Percentiles rank a stretch among this genome's conserved stretches.
phyloP scores from a whole-genome alignment of 2,113 vertebrate species.

The cattle (Bos taurus) region DNA sequence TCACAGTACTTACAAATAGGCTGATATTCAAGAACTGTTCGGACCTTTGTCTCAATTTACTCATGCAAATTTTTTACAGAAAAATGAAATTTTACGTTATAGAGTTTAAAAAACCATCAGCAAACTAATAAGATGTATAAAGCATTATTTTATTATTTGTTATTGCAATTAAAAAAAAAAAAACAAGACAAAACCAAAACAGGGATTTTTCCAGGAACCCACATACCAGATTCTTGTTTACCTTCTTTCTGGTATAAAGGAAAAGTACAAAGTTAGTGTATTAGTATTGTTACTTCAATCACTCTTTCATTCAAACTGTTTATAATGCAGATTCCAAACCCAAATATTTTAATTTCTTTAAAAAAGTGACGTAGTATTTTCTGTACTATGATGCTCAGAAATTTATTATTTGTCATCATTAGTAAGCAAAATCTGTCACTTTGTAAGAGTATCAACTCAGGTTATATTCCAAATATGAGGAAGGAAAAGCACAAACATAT shows the following conservation, averaged over 20 bases:
- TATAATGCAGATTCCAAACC: constrained; percentile 8
- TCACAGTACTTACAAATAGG: not conserved
- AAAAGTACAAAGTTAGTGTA: constrained; percentile 30
- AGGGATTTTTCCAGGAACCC: not conserved
- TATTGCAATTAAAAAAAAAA: not conserved
- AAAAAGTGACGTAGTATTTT: not conserved
- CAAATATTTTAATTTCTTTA: not conserved
- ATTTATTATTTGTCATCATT: not conserved
- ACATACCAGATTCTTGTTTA: constrained; percentile 19
- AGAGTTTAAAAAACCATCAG: not conserved
- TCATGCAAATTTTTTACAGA: not conserved
- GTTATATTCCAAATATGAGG: not conserved
- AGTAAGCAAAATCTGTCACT: not conserved
- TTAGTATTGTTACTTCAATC: not conserved
- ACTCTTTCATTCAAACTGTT: constrained; percentile 1
- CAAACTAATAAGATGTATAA: not conserved
- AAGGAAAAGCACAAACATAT: constrained; percentile 6
- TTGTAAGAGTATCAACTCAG: not conserved
- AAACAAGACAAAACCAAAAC: not conserved
- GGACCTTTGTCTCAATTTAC: not conserved
- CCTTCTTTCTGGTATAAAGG: constrained; percentile 13
- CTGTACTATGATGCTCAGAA: not conserved
- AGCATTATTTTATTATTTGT: not conserved
- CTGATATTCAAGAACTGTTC: not conserved
- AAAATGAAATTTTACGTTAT: not conserved